These are phyloP conservation scores for Troides aeacus DNA, from an alignment of 2,888 invertebrate genomes.

Conservation along the genomic window DNA sequence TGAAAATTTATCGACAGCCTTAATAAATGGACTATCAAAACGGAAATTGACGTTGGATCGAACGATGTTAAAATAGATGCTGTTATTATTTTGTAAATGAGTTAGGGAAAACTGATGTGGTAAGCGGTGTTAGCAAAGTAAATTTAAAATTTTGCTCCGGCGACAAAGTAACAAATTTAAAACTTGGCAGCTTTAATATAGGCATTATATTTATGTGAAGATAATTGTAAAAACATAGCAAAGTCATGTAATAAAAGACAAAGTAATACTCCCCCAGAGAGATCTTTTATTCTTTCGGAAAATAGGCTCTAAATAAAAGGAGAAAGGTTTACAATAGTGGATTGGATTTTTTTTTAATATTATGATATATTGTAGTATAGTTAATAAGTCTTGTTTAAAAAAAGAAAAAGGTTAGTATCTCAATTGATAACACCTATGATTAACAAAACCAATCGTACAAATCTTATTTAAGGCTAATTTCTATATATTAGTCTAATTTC, in stretches of 20 bases:
- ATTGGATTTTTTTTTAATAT: too few relatives aligned
- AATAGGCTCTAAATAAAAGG: not conserved
- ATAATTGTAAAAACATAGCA: not conserved
- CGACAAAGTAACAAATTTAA: not conserved
- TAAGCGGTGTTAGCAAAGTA: slow-evolving; percentile 2
- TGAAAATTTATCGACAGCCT: slow-evolving; percentile 36
- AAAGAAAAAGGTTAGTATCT: too few relatives aligned
- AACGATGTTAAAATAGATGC: slow-evolving; percentile 26
- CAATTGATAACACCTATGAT: too few relatives aligned
- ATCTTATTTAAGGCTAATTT: too few relatives aligned
- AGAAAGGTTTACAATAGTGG: not conserved
- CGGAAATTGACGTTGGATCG: slow-evolving; percentile 31
- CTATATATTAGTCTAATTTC: too few relatives aligned
- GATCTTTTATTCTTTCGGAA: not conserved
- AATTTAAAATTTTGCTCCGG: slow-evolving; percentile 9
- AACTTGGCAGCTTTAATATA: not conserved
- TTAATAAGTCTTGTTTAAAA: too few relatives aligned
- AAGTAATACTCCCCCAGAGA: too few relatives aligned
- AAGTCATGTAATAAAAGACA: not conserved
- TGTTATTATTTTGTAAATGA: slow-evolving; percentile 30
- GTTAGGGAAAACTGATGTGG: slow-evolving; percentile 21
- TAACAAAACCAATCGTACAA: too few relatives aligned
- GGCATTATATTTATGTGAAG: not conserved
- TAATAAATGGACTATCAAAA: slow-evolving; percentile 35
- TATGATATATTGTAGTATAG: too few relatives aligned